phyloP scores from a whole-genome alignment of 30 jellyfish, hydroid and myxozoan species.

The Phacellophora camtschatica region DNA sequence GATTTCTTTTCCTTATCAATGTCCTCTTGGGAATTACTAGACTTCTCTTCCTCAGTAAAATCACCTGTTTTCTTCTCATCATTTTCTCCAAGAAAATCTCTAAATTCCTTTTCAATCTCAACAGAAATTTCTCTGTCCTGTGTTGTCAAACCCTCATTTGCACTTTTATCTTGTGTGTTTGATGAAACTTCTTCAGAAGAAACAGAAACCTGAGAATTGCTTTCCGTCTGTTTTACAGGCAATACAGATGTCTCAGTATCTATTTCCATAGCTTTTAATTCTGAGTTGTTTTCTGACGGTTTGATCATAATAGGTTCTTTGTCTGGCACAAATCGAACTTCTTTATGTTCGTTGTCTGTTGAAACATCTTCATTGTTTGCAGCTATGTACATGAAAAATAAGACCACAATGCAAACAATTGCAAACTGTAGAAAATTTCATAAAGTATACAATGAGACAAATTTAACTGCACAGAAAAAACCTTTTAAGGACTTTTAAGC shows the following conservation, averaged over 20 bases:
- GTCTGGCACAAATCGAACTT: constrained; percentile 46
- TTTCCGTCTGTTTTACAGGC: neutral
- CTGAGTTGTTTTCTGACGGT: neutral
- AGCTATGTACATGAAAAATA: too few relatives aligned
- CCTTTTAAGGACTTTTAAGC: too few relatives aligned
- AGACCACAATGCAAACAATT: too few relatives aligned
- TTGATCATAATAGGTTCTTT: neutral
- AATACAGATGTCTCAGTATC: neutral
- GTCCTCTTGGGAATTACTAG: too few relatives aligned
- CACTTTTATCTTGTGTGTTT: neutral
- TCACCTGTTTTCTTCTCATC: neutral
- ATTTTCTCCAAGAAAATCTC: constrained; percentile 51
- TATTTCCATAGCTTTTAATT: neutral
- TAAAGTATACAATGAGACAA: too few relatives aligned
- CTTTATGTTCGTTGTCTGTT: neutral
- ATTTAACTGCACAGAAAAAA: too few relatives aligned
- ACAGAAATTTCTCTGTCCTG: constrained; percentile 65
- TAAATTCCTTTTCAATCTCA: constrained; percentile 61
- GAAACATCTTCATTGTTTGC: neutral
- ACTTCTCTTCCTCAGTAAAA: neutral
- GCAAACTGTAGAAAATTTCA: too few relatives aligned
- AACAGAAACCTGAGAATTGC: neutral
- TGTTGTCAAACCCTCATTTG: neutral
- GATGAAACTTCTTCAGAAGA: neutral
- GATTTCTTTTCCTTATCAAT: neutral